Base-by-base conservation (phyloP, 2,113 vertebrate species). In the Sula dactylatra region DNA sequence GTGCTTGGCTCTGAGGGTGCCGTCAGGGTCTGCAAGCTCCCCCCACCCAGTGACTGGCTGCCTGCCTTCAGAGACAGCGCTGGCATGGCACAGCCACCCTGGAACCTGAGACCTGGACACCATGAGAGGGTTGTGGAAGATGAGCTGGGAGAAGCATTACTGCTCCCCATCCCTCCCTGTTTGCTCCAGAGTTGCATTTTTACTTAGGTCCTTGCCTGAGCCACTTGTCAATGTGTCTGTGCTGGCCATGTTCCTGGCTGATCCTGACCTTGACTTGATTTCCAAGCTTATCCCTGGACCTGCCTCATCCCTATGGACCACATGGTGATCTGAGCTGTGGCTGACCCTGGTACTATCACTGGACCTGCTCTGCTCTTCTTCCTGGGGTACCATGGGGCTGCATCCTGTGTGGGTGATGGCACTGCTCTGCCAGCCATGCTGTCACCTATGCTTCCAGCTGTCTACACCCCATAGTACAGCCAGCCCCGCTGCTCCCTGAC, bases 191-290 rank as follows among this genome's bases (percentile, higher is more conserved):
- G 32, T 13, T 82, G 21, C 25, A 49, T 66, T 71, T 38, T 27
- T 20, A 54, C 27, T 29, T 11, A 29, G 36, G 13, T 65, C 16
- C 25, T 52, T 78, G 34, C 44, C 52, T 74, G 38, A 82, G 42
- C 19, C 42, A 17, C 67, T 21, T 42, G 29, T 34, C 1, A 0
- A 5, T 40, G 19, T 47, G 20, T 36, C 50, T 62, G 20, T 77
- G 29, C 7, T 40, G 16, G 22, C 19, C 5, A 0, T 14, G 13
- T 3, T 38, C 15, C 13, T 85, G 3, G 0, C 16, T 69, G 32
- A 64, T 31, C 34, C 62, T 83, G 38, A 50, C 29, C 44, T 38
- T 56, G 16, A 52, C 19, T 76, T 24, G 21, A 52, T 58, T 56
- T 88, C 72, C 55, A 73, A 52, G 4, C 12, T 70, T 56, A 13